phyloP scores from a whole-genome alignment of 2,113 vertebrate genomes.

The Protomyctophum bolini region DNA sequence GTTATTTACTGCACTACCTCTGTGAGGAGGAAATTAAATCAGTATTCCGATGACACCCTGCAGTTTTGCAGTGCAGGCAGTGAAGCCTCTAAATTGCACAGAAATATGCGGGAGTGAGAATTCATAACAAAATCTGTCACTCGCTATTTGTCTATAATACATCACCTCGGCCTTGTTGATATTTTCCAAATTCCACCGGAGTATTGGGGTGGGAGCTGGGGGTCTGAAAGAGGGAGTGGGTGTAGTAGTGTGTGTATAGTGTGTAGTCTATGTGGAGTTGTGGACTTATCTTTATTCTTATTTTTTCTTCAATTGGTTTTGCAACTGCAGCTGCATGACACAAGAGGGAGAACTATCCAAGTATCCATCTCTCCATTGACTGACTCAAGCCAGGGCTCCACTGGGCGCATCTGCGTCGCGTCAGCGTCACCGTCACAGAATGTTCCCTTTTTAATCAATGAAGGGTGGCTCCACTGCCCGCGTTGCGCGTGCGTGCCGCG shows the following conservation, averaged over 20 bases:
- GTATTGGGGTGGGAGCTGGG: slow-evolving; percentile 1
- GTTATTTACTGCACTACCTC: background rate
- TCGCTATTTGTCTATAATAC: slow-evolving; percentile 63
- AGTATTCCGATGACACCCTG: slow-evolving; percentile 53
- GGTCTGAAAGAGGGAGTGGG: background rate
- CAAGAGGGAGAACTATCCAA: slow-evolving; percentile 6
- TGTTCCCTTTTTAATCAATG: no score
- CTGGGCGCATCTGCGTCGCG: no score
- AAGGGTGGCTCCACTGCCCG: no score
- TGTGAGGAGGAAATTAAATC: slow-evolving; percentile 57
- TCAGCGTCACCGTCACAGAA: no score
- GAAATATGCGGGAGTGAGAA: slow-evolving; percentile 54
- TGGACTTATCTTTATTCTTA: background rate
- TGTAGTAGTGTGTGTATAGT: slow-evolving; percentile 7
- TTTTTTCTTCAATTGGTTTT: background rate
- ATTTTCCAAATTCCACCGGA: slow-evolving; percentile 38
- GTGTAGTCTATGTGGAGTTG: slow-evolving; percentile 20
- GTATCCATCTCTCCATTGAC: slow-evolving; percentile 48
- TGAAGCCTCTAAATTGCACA: slow-evolving; percentile 55
- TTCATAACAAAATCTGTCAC: slow-evolving; percentile 62
- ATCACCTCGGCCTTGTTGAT: slow-evolving; percentile 55
- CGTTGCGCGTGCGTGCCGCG: no score
- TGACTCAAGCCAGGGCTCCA: no score
- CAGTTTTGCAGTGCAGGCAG: slow-evolving; percentile 59
- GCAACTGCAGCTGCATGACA: slow-evolving; percentile 35